Conservation (phyloP, 2,888 invertebrate genomes). For the Malachius bipustulatus region DNA sequence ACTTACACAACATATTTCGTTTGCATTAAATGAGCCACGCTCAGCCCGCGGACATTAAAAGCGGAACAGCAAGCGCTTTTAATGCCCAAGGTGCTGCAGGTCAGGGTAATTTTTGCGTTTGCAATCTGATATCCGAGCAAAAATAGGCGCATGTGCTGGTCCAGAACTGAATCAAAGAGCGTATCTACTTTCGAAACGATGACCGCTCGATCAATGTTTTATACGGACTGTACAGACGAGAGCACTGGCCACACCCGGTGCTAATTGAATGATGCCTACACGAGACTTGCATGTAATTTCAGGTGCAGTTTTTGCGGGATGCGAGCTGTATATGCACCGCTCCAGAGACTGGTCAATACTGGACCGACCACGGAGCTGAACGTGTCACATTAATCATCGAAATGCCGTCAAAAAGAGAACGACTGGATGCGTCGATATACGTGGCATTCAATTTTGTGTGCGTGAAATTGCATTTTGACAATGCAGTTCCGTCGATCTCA, state of each 20-base stretch:
- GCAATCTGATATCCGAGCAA: neutral
- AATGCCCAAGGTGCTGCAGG: too few relatives aligned
- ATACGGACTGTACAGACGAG: too few relatives aligned
- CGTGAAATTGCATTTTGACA: too few relatives aligned
- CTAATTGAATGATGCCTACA: constrained; percentile 39
- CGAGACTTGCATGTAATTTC: constrained; percentile 32
- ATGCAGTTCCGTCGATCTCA: too few relatives aligned
- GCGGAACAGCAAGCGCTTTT: too few relatives aligned
- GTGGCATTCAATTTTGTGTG: too few relatives aligned
- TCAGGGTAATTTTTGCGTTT: constrained; percentile 1
- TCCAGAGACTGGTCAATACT: constrained; percentile 6
- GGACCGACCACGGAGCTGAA: neutral
- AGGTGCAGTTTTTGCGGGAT: constrained; percentile 25
- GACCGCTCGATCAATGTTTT: constrained; percentile 42
- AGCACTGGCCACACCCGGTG: constrained; percentile 38
- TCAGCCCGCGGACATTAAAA: too few relatives aligned
- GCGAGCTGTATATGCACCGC: constrained; percentile 15
- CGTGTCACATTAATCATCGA: too few relatives aligned
- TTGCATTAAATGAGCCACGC: too few relatives aligned
- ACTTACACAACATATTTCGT: too few relatives aligned
- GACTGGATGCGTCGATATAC: too few relatives aligned
- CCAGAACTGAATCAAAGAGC: constrained; percentile 37
- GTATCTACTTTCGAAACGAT: constrained; percentile 40
- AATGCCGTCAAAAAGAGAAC: too few relatives aligned
- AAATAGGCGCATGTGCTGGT: constrained; percentile 32